These are phyloP conservation scores for Myocastor coypus DNA, from an alignment of 2,113 vertebrate species.

Conservation along the genomic window DNA sequence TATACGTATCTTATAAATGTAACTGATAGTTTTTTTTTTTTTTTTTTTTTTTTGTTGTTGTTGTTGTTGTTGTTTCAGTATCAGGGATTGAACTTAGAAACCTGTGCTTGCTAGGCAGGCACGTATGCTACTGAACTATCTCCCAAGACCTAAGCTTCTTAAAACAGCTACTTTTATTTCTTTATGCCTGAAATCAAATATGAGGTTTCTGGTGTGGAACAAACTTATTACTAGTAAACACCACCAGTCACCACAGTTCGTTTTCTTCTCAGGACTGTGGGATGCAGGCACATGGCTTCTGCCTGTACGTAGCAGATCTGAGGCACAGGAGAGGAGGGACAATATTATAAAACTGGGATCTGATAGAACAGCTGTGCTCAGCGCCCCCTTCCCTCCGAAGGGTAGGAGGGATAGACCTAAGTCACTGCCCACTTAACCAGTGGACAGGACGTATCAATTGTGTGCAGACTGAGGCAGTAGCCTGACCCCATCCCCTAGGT, in stretches of 20 bases:
- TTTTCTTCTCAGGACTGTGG: background rate
- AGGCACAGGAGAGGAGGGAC: background rate
- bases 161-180: background rate
- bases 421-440: background rate
- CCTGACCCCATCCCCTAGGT: background rate
- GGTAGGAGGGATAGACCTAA: background rate
- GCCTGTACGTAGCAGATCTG: background rate
- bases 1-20: background rate
- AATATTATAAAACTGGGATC: background rate
- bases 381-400: background rate
- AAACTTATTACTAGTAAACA: background rate
- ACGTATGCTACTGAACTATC: no score
- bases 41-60: no score
- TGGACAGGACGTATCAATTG: background rate
- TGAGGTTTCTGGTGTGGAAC: background rate
- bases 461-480: background rate
- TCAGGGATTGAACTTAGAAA: no score
- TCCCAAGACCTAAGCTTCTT: background rate
- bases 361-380: background rate
- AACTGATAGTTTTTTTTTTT: background rate
- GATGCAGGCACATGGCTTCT: background rate
- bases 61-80: no score
- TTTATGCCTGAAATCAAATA: conserved; percentile 20
- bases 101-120: no score
- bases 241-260: background rate